Percentiles rank a stretch among this genome's conserved stretches.
These are phyloP conservation scores for Cacoxenus indagator DNA, from an alignment of 2,888 invertebrate species.

Conservation along the genomic window DNA sequence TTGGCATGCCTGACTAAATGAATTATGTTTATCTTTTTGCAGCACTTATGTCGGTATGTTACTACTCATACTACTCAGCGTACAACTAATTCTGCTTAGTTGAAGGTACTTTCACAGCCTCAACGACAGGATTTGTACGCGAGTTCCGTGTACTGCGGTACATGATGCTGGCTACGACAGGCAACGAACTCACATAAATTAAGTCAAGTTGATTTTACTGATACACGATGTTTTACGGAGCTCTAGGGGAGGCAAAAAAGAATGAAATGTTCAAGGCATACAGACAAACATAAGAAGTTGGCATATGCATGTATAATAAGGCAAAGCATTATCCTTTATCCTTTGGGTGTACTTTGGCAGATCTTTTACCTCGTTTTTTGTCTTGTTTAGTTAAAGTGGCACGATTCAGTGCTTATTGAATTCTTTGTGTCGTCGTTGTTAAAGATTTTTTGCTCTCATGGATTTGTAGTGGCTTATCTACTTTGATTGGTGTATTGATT, in stretches of 20 bases:
- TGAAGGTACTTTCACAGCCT: not conserved
- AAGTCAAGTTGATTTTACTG: slow-evolving; percentile 35
- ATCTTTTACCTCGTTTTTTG: not conserved
- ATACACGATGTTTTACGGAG: not conserved
- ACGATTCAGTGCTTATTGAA: not conserved
- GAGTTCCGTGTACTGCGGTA: not conserved
- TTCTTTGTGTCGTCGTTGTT: not conserved
- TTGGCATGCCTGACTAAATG: slow-evolving; percentile 30
- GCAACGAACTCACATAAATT: slow-evolving; percentile 44
- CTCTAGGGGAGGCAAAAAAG: not conserved
- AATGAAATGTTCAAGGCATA: not conserved
- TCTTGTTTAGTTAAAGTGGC: not conserved
- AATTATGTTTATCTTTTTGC: slow-evolving; percentile 54
- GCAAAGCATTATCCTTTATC: slow-evolving; percentile 12
- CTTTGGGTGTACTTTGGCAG: not conserved
- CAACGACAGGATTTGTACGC: not conserved
- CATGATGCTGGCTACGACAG: not conserved
- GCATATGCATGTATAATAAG: slow-evolving; percentile 7
- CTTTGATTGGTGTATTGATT: no score
- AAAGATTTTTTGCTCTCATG: no score
- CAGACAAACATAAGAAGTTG: not conserved
- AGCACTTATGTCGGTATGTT: slow-evolving; percentile 33
- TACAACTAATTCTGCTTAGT: slow-evolving; percentile 1
- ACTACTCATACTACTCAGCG: not conserved
- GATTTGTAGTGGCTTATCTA: no score